A percentile compares a stretch with the other conserved stretches of the same genome.
Evolutionary conservation across 2,888 invertebrate genomes (phyloP).

Genomic region (Scrobipalpa costella): DNA sequence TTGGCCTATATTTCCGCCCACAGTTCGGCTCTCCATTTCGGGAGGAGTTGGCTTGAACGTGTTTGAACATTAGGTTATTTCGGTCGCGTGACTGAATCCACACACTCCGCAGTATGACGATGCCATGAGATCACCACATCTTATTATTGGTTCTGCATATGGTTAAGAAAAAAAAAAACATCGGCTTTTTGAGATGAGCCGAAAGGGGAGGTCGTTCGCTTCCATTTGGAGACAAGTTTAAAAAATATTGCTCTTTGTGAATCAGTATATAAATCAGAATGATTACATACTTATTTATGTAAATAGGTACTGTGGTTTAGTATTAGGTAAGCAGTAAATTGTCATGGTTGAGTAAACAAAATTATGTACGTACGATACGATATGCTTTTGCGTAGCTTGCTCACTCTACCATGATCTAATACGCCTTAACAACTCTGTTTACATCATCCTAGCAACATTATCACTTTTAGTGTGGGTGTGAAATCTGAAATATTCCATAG

Average conservation of each 20-base stretch:
- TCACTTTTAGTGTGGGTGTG: conserved; percentile 1
- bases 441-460: neutral
- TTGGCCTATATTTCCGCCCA: conserved; percentile 50
- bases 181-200: neutral
- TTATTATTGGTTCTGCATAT: conserved; percentile 32
- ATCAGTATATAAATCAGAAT: neutral
- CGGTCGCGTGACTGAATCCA: conserved; percentile 59
- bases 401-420: conserved; percentile 19
- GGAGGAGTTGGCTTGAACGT: conserved; percentile 53
- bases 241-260: neutral
- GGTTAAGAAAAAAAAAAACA: conserved; percentile 18
- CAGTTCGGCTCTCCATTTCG: conserved; percentile 53
- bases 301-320: neutral
- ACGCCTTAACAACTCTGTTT: conserved; percentile 1
- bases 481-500: conserved; percentile 9
- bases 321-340: conserved; percentile 7
- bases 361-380: neutral
- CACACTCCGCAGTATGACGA: conserved; percentile 55
- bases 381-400: neutral
- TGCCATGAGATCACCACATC: conserved; percentile 69
- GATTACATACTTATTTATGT: neutral
- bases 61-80: conserved; percentile 60
- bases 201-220: conserved; percentile 6
- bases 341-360: conserved; percentile 19
- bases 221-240: conserved; percentile 4